Conservation (phyloP, 2,113 vertebrate genomes). For the Anoplopoma fimbria region DNA sequence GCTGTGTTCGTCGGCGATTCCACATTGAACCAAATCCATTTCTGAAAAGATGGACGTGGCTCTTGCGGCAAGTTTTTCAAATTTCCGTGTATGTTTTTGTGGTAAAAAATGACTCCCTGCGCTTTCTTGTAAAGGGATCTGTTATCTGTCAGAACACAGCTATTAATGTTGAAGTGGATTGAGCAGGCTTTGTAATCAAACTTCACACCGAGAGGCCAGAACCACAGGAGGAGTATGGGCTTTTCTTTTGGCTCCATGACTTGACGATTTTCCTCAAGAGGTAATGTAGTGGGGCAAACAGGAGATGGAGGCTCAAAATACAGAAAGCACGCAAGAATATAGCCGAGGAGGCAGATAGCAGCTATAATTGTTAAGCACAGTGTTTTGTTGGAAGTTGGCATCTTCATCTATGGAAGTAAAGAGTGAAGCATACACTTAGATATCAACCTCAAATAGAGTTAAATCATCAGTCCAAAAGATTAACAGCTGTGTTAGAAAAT, state of each 20-base stretch:
- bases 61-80: conserved; percentile 85
- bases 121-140: conserved; percentile 85
- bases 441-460: not conserved
- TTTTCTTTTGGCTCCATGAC: conserved; percentile 69
- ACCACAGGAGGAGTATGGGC: conserved; percentile 89
- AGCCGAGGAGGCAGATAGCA: not conserved
- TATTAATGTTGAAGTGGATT: conserved; percentile 85
- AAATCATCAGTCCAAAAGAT: not conserved
- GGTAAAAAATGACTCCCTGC: conserved; percentile 86
- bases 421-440: not conserved
- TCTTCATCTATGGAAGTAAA: conserved; percentile 41
- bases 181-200: conserved; percentile 87
- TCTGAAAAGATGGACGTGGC: conserved; percentile 87
- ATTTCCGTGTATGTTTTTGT: conserved; percentile 84
- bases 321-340: not conserved
- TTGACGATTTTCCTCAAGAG: not conserved
- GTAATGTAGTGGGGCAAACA: not conserved
- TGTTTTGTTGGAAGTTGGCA: not conserved
- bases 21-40: conserved; percentile 91
- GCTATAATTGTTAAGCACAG: not conserved
- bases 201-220: conserved; percentile 88
- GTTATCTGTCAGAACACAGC: conserved; percentile 89
- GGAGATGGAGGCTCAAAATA: conserved; percentile 1
- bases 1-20: conserved; percentile 88
- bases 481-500: not conserved